phyloP scores from a whole-genome alignment of 2,797 vertebrate species.

The Falco berigora region DNA sequence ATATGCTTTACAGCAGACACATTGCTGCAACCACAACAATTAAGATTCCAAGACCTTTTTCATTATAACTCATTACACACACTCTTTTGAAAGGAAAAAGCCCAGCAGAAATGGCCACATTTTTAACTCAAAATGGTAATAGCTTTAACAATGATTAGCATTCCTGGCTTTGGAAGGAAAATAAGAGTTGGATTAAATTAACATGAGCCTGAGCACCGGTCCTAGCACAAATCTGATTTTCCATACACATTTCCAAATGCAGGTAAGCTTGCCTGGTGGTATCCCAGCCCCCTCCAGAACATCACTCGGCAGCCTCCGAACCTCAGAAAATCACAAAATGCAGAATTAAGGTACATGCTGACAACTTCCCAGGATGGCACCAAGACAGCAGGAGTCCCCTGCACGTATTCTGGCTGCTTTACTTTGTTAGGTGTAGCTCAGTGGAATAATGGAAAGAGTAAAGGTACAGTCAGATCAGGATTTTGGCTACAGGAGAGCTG shows the following conservation, averaged over 20 bases:
- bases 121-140: neutral
- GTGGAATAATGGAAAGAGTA: neutral
- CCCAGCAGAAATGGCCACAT: neutral
- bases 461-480: neutral
- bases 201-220: rapidly evolving
- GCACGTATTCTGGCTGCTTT: no score
- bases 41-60: neutral
- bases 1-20: neutral
- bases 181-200: neutral
- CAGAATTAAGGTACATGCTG: neutral
- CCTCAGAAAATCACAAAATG: neutral
- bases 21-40: neutral
- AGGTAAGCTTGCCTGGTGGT: neutral
- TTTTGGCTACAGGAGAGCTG: neutral
- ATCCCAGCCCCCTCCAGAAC: neutral
- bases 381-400: neutral
- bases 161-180: neutral
- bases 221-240: rapidly evolving
- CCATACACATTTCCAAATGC: rapidly evolving
- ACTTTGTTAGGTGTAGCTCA: neutral
- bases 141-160: neutral
- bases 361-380: neutral
- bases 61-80: rapidly evolving
- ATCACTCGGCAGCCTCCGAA: neutral
- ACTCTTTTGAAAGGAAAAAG: neutral